Evolutionary conservation across 2,797 vertebrate species (phyloP).

Genomic region (Cyclura pinguis): DNA sequence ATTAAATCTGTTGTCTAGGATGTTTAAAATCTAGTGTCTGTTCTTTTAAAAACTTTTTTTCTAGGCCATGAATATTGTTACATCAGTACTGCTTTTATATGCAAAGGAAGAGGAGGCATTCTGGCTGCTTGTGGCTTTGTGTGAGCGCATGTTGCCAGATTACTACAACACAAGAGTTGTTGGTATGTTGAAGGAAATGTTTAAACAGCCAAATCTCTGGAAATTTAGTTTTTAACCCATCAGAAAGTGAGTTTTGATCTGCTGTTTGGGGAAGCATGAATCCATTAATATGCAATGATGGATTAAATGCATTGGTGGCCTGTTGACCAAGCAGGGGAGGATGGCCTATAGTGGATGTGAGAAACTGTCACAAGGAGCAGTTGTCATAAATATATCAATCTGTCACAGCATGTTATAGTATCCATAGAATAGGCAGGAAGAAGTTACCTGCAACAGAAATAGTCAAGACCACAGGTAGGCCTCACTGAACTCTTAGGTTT

Average conservation of each 20-base stretch:
- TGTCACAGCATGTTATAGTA: no score
- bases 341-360: no score
- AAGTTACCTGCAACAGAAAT: no score
- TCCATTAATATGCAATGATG: neutral
- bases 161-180: conserved; percentile 99
- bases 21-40: conserved; percentile 15
- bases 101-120: conserved; percentile 98
- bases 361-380: no score
- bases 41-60: conserved; percentile 8
- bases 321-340: no score
- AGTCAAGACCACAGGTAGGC: no score
- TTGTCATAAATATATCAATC: no score
- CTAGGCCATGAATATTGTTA: conserved; percentile 99
- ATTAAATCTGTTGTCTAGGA: conserved; percentile 5
- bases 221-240: neutral
- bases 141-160: conserved; percentile 96
- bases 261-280: neutral
- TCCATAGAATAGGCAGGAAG: no score
- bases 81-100: conserved; percentile 94
- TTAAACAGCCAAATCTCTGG: neutral
- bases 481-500: no score
- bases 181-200: conserved; percentile 81
- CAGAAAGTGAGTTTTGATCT: neutral
- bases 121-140: conserved; percentile 95
- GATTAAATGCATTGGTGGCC: neutral